These are phyloP conservation scores for Rhorus exstirpatorius DNA, from an alignment of 2,888 invertebrate genomes.

Conservation along the genomic window DNA sequence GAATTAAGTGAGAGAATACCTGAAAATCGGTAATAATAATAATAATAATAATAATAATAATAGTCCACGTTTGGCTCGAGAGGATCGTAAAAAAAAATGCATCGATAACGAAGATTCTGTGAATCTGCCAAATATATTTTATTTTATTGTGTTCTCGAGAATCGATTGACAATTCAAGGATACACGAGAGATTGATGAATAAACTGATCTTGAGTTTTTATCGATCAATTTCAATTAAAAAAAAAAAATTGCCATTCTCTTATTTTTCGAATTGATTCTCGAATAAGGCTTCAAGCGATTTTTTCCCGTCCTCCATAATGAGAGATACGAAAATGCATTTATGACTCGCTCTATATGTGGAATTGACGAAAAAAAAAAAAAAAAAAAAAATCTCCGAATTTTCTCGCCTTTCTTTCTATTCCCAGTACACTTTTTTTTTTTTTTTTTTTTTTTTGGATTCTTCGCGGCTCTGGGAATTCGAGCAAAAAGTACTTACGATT, in stretches of 20 bases:
- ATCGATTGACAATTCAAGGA: not conserved
- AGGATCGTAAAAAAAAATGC: not conserved
- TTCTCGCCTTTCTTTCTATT: not conserved
- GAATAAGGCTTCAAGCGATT: conserved; percentile 5
- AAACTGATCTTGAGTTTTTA: not conserved
- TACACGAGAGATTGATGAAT: not conserved
- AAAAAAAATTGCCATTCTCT: not conserved
- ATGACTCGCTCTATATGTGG: too few relatives aligned
- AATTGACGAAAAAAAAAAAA: too few relatives aligned
- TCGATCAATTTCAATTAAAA: not conserved
- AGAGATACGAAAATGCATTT: not conserved
- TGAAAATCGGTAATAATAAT: too few relatives aligned
- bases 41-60: not conserved
- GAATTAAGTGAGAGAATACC: conserved; percentile 31
- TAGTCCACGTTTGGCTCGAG: not conserved
- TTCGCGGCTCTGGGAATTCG: not conserved
- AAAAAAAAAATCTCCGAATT: too few relatives aligned
- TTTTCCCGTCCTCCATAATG: not conserved
- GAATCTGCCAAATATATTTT: conserved; percentile 3
- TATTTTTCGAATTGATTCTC: not conserved
- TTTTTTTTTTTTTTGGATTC: not conserved
- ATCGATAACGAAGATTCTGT: not conserved
- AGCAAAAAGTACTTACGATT: conserved; percentile 37
- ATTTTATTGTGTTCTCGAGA: not conserved
- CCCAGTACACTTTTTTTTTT: not conserved